phyloP scores from a whole-genome alignment of 2,113 vertebrate species.

The Corapipo altera region DNA sequence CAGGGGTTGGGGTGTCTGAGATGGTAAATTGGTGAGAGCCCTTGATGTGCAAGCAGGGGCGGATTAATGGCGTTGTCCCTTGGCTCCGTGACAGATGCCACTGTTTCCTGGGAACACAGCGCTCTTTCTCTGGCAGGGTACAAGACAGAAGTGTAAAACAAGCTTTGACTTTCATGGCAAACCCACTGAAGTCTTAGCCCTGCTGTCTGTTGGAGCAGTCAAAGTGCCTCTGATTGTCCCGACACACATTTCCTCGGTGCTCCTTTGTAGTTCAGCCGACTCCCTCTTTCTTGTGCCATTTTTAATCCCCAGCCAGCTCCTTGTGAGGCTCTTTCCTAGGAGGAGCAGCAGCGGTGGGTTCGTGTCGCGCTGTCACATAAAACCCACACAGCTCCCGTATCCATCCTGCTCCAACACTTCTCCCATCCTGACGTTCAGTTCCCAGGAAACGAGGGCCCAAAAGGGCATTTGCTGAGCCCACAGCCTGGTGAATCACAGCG shows the following conservation, averaged over 20 bases:
- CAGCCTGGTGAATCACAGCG: background rate
- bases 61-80: background rate
- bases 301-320: background rate
- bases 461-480: background rate
- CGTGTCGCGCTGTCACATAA: background rate
- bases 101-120: background rate
- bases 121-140: background rate
- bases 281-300: background rate
- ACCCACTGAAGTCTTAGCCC: background rate
- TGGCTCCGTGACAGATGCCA: background rate
- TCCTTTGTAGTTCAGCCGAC: background rate
- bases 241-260: fast-evolving
- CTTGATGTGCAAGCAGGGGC: background rate
- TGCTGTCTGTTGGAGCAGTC: background rate
- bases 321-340: background rate
- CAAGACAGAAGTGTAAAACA: background rate
- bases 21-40: background rate
- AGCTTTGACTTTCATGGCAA: background rate
- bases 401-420: background rate
- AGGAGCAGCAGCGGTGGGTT: background rate
- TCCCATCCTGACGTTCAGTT: background rate
- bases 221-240: background rate
- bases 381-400: background rate
- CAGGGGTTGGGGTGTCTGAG: fast-evolving
- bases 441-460: background rate